These are phyloP conservation scores for mouse (Mus musculus) DNA, from an alignment of 2,113 vertebrate species.

Conservation along the genomic window GRCm39 chrX:65713501-65714000, in stretches of 20 bases:
- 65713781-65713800: slow-evolving; percentile 67
- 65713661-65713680: slow-evolving; percentile 53
- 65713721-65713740: slow-evolving; percentile 68
- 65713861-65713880: slow-evolving; percentile 66
- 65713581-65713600: slow-evolving; percentile 52
- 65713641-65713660: slow-evolving; percentile 57
- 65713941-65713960: slow-evolving; percentile 43
- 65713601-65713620: slow-evolving; percentile 39
- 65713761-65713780: slow-evolving; percentile 46
- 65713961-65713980: slow-evolving; percentile 34
- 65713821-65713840: slow-evolving; percentile 57
- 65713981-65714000: not conserved
- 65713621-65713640: slow-evolving; percentile 24
- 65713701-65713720: slow-evolving; percentile 46
- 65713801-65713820: slow-evolving; percentile 61
- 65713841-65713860: slow-evolving; percentile 40
- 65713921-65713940: not conserved
- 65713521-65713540: slow-evolving; percentile 28
- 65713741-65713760: slow-evolving; percentile 57
- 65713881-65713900: slow-evolving; percentile 73
- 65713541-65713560: not conserved
- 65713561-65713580: slow-evolving; percentile 39
- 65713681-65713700: slow-evolving; percentile 67
- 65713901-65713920: slow-evolving; percentile 70
- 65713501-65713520: not conserved